Conservation (phyloP, 2,888 invertebrate species). For the Spisula solida region DNA sequence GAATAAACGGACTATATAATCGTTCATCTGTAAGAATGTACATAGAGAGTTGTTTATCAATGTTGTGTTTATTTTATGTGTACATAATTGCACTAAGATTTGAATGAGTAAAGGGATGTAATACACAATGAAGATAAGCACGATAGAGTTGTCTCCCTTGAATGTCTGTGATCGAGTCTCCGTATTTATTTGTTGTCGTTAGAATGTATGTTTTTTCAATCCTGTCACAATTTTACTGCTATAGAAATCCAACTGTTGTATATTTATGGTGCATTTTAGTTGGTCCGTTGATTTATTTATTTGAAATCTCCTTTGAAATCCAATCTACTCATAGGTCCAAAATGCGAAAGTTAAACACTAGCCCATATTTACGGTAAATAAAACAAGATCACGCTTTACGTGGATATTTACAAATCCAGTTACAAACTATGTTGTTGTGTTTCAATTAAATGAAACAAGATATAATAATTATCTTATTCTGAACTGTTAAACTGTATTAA, state of each 20-base stretch:
- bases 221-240: neutral
- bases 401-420: too few species aligned
- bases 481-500: too few species aligned
- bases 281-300: neutral
- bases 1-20: too few species aligned
- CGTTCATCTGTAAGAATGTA: neutral
- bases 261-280: too few species aligned
- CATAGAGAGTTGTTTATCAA: neutral
- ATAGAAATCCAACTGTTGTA: slow-evolving; percentile 7
- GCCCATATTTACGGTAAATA: too few species aligned
- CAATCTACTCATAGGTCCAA: too few species aligned
- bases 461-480: too few species aligned
- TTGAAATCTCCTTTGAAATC: too few species aligned
- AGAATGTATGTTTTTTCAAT: slow-evolving; percentile 30
- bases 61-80: slow-evolving; percentile 28
- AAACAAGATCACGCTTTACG: too few species aligned
- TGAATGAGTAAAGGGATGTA: slow-evolving; percentile 57
- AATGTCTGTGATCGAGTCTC: slow-evolving; percentile 63
- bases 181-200: slow-evolving; percentile 56
- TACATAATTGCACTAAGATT: slow-evolving; percentile 45
- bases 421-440: too few species aligned
- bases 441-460: too few species aligned
- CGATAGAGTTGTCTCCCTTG: slow-evolving; percentile 63
- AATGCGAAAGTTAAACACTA: too few species aligned
- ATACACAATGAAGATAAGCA: slow-evolving; percentile 37